phyloP scores from a whole-genome alignment of 2,797 vertebrate genomes.

The Alauda arvensis region DNA sequence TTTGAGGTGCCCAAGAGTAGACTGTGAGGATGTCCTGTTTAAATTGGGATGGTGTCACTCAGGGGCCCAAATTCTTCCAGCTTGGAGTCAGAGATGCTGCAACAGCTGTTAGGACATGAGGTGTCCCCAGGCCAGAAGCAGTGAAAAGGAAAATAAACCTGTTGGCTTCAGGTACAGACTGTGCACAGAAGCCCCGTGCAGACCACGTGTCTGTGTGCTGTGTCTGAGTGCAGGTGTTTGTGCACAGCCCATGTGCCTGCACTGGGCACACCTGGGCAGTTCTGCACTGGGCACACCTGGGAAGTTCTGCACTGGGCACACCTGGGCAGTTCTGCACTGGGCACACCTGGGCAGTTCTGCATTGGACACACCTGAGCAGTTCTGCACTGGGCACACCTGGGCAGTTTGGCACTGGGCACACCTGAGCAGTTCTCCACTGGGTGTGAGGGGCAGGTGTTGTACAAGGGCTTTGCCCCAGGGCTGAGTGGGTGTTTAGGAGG shows the following conservation, averaged over 20 bases:
- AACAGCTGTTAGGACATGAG: background rate
- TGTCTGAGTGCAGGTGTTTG: background rate
- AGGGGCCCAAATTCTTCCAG: background rate
- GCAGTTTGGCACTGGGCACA: no score
- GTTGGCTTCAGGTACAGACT: background rate
- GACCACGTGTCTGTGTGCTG: background rate
- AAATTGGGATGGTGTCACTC: background rate
- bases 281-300: background rate
- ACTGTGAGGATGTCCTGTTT: background rate
- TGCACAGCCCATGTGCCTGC: background rate
- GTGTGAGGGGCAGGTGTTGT: background rate
- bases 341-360: no score
- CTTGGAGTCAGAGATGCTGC: background rate
- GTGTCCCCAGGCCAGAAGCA: background rate
- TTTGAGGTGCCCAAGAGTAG: background rate
- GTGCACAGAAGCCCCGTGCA: background rate
- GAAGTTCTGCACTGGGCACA: no score
- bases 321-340: no score
- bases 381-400: no score
- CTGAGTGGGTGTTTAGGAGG: background rate
- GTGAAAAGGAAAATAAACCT: background rate
- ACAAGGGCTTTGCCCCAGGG: rapidly evolving
- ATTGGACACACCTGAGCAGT: no score
- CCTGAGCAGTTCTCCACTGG: background rate
- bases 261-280: background rate